Evolutionary conservation across 2,113 vertebrate species (phyloP), one percentile per base, ranked within the genome.

Genomic region (Oreotrochilus melanogaster): DNA sequence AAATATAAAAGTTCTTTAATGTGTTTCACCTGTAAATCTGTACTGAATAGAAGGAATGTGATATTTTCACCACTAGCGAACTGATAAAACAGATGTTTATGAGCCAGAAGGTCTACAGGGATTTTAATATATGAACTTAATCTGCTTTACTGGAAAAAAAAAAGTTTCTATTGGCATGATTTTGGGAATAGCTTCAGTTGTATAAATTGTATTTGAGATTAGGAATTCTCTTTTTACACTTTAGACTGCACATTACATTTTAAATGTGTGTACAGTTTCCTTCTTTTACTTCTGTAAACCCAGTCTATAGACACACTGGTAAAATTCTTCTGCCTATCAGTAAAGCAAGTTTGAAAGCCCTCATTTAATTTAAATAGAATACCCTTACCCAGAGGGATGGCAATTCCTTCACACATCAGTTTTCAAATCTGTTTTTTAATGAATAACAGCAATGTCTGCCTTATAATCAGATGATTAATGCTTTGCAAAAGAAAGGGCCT

Each of bases 161-260:
- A 13, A 1, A 7, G 0, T 3, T 4, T 67, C 9, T 4, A 13
- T 30, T 71, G 27, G 2, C 10, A 51, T 54, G 14, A 75, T 42
- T 74, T 60, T 54, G 19, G 18, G 2, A 89, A 78, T 58, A 4
- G 3, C 71, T 87, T 87, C 9, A n/a, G n/a, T 51, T 22, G 7
- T 2, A 5, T 37, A 54, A 71, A 9, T 67, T 64, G 5, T 18
- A 75, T 61, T 58, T 71, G 37, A 47, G 37, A 33, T 3, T 54
- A 21, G 10, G 9, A 71, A 66, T 71, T 74, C 5, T 66, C 10
- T 67, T 58, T 53, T 78, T 42, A 39, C 58, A n/a, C 3, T 58
- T 78, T 62, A 61, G 13, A 57, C 5, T 47, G 21, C 33, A n/a
- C 2, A n/a, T 7, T 64, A 2, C 7, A 37, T 43, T 87, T 89